Evolutionary conservation across 1,140 invertebrate species (phyloP).

Genomic region (Hylaeus anthracinus): DNA sequence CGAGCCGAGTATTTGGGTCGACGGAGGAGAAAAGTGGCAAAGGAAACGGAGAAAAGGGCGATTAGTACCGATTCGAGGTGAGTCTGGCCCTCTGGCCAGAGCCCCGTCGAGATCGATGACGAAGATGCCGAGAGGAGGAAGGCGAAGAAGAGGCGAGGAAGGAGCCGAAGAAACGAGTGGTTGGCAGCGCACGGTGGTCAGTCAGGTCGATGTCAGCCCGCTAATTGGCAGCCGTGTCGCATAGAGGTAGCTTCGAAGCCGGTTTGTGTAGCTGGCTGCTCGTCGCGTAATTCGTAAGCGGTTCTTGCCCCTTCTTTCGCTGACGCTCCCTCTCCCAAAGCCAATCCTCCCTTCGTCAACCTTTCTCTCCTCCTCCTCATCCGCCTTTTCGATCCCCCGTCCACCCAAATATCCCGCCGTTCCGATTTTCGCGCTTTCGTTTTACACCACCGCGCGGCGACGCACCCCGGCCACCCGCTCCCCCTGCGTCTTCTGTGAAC

Average conservation of each 20-base stretch:
- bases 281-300: slow-evolving; percentile 80
- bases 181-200: slow-evolving; percentile 74
- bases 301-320: slow-evolving; percentile 66
- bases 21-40: too few species aligned
- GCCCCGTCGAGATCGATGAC: slow-evolving; percentile 50
- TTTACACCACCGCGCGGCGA: neutral
- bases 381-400: neutral
- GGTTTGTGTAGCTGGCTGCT: slow-evolving; percentile 71
- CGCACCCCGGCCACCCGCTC: neutral
- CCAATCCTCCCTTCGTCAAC: slow-evolving; percentile 29
- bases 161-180: slow-evolving; percentile 54
- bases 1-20: too few species aligned
- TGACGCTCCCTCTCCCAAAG: slow-evolving; percentile 23
- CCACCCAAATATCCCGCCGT: slow-evolving; percentile 7
- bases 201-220: slow-evolving; percentile 78
- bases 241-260: slow-evolving; percentile 75
- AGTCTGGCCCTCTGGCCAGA: neutral
- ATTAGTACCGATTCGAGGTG: neutral
- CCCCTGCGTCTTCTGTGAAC: slow-evolving; percentile 14
- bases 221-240: slow-evolving; percentile 81
- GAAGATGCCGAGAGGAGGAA: slow-evolving; percentile 31
- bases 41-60: neutral
- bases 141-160: slow-evolving; percentile 37
- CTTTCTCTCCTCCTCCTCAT: slow-evolving; percentile 19
- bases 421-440: slow-evolving; percentile 7